Evolutionary conservation across 2,113 vertebrate species (phyloP), one percentile per base, ranked within the genome.

Genomic region (Chaetorhynchus papuensis): DNA sequence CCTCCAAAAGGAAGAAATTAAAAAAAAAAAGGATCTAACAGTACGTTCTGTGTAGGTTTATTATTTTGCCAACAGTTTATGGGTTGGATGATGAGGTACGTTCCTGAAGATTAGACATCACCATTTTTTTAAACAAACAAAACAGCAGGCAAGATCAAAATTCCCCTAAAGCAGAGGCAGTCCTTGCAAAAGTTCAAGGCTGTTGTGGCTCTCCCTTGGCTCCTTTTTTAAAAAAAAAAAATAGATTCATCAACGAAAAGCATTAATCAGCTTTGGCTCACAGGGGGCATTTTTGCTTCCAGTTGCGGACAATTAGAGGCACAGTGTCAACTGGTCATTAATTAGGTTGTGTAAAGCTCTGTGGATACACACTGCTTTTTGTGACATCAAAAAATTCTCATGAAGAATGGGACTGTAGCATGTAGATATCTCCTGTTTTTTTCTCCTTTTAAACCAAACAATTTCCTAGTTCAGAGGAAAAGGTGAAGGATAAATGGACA

Each of bases 51-150:
- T 98, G 97, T 97, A 93, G 72, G 60, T 56, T 95, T 93, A 95
- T 33, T 93, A 95, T 95, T 96, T 95, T 97, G 97, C 98, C 97
- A 98, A 74, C 50, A 93, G 87, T 87, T 92, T 96, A 97, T 65
- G 98, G 96, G 94, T 96, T 98, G 98, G 97, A 98, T 49, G 70
- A 93, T 87, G 95, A 84, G 75, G 72, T 84, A 93, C 96, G 66
- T 98, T 98, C 97, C 97, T 97, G 45, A 94, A 97, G 95, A 97
- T 97, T 96, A 97, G 96, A 97, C 97, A 96, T 97, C 96, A 98
- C 83, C 74, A 80, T 89, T 94, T 96, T 96, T 93, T 94, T 65
- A 94, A 97, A 95, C 88, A 97, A 97, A 94, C 92, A 97, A 96
- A 97, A 97, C 86, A 96, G 93, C 71, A 95, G 95, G 92, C 89